Base-by-base conservation (phyloP, 2,797 vertebrate genomes). In the Tarsius wallacei region DNA sequence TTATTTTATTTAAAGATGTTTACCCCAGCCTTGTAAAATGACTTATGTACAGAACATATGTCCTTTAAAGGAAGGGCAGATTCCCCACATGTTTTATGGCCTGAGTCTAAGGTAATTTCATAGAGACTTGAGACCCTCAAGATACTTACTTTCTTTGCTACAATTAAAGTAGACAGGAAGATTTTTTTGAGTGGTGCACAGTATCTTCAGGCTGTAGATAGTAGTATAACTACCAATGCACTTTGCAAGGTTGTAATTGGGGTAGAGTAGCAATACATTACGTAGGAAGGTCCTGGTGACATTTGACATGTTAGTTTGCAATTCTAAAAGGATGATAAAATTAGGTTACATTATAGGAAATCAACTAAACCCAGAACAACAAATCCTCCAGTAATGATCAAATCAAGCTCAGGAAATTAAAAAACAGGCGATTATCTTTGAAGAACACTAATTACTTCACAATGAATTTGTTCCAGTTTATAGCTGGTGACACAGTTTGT, bases 241-340 rank as follows among this genome's bases (percentile, higher is more conserved):
- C 66, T 95, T 97, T 0, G 77, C 96, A 49, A 97, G 82, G 85
- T 97, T 97, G 96, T 96, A 97, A 17, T 91, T 97, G 81, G 97
- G 97, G 66, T 97, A 78, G 13, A 97, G 2, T 16, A 90, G 53
- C 17, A 97, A 55, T 0, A 6, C 19, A 15, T 81, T 93, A 61
- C 53, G 61, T 36, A 97, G 26, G n/a, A 90, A 66, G 16, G 16
- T 31, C 85, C 63, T 90, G 76, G 93, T 95, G 71, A 13, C 3
- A 24, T 90, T 90, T 17, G 96, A 81, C 16, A 96, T 5, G 5
- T 1, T 82, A 31, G 7, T 21, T 33, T 77, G 26, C 22, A 4
- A 6, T 68, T 51, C 96, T 97, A 77, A 77, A 97, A 90, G 42
- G n/a, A 86, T 28, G 28, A 88, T 28, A 74, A 95, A 42, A 81